These are phyloP conservation scores for Pycnonotus jocosus DNA, from an alignment of 2,113 vertebrate genomes.

Conservation along the genomic window DNA sequence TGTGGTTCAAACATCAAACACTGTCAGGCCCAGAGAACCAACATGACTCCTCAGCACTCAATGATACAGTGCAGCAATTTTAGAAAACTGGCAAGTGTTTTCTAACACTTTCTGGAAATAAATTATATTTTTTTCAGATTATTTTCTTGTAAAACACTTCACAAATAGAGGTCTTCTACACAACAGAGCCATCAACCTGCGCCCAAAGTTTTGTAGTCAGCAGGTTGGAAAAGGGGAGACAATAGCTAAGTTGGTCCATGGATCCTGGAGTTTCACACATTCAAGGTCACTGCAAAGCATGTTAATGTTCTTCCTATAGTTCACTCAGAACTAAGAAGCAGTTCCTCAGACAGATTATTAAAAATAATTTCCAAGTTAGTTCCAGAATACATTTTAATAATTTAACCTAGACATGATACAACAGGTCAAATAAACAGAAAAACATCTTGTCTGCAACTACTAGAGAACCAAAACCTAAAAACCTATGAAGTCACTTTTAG, in stretches of 20 bases:
- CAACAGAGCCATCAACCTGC: background rate
- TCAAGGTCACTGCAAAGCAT: background rate
- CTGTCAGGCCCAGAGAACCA: background rate
- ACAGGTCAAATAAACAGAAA: background rate
- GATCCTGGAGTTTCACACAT: background rate
- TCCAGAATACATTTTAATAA: background rate
- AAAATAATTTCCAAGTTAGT: background rate
- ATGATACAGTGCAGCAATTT: background rate
- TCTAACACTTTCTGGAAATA: background rate
- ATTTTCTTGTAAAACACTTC: background rate
- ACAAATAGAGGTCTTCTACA: background rate
- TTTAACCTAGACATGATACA: background rate
- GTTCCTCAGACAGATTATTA: background rate
- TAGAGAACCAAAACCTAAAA: background rate
- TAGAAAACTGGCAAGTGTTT: background rate
- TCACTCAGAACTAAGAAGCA: background rate
- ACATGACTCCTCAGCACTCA: background rate
- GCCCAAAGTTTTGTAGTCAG: background rate
- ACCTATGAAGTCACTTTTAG: background rate
- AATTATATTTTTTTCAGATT: background rate
- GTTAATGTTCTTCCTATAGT: background rate
- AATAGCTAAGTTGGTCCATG: background rate
- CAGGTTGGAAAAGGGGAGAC: background rate
- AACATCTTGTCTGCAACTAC: background rate
- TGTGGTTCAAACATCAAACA: background rate